phyloP scores from a whole-genome alignment of 92 coral and sea anemone genomes.

The Zoanthus gigantus region DNA sequence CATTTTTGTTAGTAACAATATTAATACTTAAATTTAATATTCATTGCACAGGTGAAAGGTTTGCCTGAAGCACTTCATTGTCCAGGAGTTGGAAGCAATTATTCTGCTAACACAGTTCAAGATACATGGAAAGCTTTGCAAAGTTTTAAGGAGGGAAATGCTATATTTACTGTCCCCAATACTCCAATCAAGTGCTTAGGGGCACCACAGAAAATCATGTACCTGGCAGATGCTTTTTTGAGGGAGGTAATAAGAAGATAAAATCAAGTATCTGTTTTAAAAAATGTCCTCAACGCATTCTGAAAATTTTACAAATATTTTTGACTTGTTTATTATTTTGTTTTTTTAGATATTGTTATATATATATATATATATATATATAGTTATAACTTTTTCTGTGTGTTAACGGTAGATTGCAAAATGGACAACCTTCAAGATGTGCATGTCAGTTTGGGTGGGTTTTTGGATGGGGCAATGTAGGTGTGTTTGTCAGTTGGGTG shows the following conservation, averaged over 20 bases:
- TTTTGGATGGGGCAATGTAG: no score
- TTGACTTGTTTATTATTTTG: no score
- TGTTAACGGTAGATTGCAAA: no score
- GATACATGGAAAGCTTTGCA: conserved; percentile 97
- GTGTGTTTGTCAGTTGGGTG: no score
- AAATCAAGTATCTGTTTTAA: no score
- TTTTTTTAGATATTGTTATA: no score
- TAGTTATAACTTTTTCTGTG: no score
- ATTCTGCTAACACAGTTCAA: conserved; percentile 82
- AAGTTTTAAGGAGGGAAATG: conserved; percentile 92
- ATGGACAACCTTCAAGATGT: no score
- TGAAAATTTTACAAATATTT: no score
- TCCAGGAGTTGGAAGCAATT: conserved; percentile 91
- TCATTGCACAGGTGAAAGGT: conserved; percentile 75
- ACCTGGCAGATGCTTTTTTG: conserved; percentile 87
- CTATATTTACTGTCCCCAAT: conserved; percentile 92
- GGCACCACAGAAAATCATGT: conserved; percentile 99
- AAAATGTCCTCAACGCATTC: no score
- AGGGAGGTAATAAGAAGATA: conserved; percentile 66
- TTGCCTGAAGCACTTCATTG: conserved; percentile 87
- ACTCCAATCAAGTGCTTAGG: conserved; percentile 97
- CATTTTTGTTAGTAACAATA: not conserved
- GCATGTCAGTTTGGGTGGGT: no score
- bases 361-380: no score
- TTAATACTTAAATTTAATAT: not conserved